phyloP scores from a whole-genome alignment of 2,113 vertebrate species.

The Ailuropoda melanoleuca region DNA sequence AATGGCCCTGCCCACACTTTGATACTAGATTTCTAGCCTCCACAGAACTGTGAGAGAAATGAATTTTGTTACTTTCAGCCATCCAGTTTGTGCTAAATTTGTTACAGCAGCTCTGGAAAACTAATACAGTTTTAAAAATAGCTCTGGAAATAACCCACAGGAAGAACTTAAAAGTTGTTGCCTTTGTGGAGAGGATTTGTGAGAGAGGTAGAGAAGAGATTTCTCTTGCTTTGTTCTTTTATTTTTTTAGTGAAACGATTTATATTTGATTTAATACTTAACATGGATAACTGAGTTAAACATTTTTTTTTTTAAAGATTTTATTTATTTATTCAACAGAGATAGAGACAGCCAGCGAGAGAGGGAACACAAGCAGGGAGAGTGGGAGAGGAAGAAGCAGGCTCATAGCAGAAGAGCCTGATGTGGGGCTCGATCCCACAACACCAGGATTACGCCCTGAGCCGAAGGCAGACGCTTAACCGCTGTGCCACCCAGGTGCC shows the following conservation, averaged over 20 bases:
- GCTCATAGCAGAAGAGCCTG: no score
- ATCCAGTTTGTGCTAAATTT: not conserved
- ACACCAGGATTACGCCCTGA: no score
- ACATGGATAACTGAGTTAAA: not conserved
- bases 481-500: no score
- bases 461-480: no score
- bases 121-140: not conserved
- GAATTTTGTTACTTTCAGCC: not conserved
- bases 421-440: no score
- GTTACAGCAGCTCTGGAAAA: not conserved
- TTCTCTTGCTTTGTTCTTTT: not conserved
- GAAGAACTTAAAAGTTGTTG: not conserved
- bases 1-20: not conserved
- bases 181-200: not conserved
- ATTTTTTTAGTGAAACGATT: not conserved
- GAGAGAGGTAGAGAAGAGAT: not conserved
- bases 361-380: no score
- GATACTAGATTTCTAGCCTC: not conserved
- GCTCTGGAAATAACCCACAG: not conserved
- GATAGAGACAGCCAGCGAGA: no score
- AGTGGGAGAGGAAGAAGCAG: no score
- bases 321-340: no score
- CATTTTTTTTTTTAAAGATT: no score
- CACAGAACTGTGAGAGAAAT: not conserved
- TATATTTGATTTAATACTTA: constrained; percentile 19